Percentiles rank a stretch among this genome's conserved stretches.
phyloP scores from a whole-genome alignment of 2,113 vertebrate genomes.

The Xenopus borealis region DNA sequence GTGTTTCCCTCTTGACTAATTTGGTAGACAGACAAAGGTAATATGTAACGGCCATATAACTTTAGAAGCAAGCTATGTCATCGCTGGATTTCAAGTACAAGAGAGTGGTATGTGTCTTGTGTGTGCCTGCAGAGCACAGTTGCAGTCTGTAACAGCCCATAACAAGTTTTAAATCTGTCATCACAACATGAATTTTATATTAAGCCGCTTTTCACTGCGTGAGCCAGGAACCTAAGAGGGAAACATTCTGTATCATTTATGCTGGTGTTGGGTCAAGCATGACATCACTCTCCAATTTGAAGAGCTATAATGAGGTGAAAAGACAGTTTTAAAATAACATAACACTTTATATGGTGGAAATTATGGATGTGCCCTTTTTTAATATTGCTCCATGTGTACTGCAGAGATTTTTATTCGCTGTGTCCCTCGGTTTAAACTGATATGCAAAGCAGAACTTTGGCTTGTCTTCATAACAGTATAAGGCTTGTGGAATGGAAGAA shows the following conservation, averaged over 20 bases:
- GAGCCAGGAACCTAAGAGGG: slow-evolving; percentile 72
- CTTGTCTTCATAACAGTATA: background rate
- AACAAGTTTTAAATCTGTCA: slow-evolving; percentile 99
- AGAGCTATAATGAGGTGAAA: slow-evolving; percentile 78
- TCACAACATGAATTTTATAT: slow-evolving; percentile 79
- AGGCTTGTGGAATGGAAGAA: background rate
- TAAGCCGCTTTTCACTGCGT: slow-evolving; percentile 74
- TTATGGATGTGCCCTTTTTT: slow-evolving; percentile 44
- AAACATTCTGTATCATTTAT: slow-evolving; percentile 75
- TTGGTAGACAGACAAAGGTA: slow-evolving; percentile 70
- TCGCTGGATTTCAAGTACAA: slow-evolving; percentile 80
- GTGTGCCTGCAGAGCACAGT: slow-evolving; percentile 82
- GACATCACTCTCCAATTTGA: slow-evolving; percentile 67
- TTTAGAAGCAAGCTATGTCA: slow-evolving; percentile 94
- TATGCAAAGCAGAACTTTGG: background rate
- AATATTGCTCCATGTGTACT: slow-evolving; percentile 26
- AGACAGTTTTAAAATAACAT: slow-evolving; percentile 66
- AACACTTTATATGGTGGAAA: slow-evolving; percentile 70
- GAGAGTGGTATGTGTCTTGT: slow-evolving; percentile 79
- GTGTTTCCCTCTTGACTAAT: slow-evolving; percentile 58
- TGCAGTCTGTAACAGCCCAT: slow-evolving; percentile 88
- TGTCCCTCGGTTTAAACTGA: background rate
- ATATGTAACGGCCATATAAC: slow-evolving; percentile 73
- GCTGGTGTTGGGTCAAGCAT: slow-evolving; percentile 76
- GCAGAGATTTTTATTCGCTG: slow-evolving; percentile 27